Percentiles rank a stretch among this genome's conserved stretches.
phyloP scores from a whole-genome alignment of 2,888 invertebrate species.

The Drosophila putrida region DNA sequence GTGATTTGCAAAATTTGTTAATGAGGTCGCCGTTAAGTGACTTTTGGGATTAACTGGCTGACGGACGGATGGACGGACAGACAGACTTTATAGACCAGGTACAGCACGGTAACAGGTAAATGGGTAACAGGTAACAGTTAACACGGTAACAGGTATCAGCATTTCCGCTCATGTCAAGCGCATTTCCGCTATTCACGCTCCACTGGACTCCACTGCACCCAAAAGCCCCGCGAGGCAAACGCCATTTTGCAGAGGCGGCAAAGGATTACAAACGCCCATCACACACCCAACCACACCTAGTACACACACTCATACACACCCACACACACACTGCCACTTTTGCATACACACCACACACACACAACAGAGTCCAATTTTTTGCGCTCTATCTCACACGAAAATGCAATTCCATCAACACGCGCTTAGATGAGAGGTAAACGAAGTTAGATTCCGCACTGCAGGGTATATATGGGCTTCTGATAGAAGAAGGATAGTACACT shows the following conservation, averaged over 20 bases:
- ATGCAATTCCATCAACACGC: not conserved
- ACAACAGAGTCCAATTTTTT: not conserved
- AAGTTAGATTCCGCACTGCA: not conserved
- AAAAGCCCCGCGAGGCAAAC: constrained; percentile 15
- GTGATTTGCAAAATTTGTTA: constrained; percentile 25
- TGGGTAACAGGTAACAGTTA: constrained; percentile 44
- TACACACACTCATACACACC: not conserved
- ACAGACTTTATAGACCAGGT: constrained; percentile 6
- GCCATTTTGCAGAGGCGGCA: constrained; percentile 9
- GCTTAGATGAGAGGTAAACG: not conserved
- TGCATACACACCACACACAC: not conserved
- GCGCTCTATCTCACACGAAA: constrained; percentile 14
- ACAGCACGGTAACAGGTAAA: constrained; percentile 6
- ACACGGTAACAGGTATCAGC: constrained; percentile 45
- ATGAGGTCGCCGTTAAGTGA: constrained; percentile 38
- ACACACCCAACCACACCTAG: constrained; percentile 13
- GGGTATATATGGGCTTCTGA: not conserved
- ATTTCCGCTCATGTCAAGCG: constrained; percentile 66
- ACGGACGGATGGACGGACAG: constrained; percentile 1
- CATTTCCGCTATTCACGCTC: constrained; percentile 54
- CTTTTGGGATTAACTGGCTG: constrained; percentile 18
- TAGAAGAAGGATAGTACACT: too few relatives aligned
- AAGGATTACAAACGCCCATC: constrained; percentile 23
- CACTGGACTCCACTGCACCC: constrained; percentile 25
- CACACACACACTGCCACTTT: not conserved